Evolutionary conservation across 2,797 vertebrate genomes (phyloP).

Genomic region (Danio kyathit): DNA sequence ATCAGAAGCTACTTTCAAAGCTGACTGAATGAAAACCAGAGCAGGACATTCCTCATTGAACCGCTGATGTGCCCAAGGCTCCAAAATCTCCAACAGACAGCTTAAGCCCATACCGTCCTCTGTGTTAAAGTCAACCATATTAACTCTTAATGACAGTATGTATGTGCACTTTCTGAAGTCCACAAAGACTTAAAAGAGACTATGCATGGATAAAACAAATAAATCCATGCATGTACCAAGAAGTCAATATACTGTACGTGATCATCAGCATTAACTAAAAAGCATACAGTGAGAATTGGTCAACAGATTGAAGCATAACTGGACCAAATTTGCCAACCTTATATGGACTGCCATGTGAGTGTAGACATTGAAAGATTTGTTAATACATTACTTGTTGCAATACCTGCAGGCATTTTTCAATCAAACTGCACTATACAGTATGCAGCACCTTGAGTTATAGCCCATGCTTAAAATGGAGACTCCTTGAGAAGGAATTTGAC

Average conservation of each 20-base stretch:
- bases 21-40: constrained; percentile 61
- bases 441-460: not conserved
- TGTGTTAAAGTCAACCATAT: constrained; percentile 13
- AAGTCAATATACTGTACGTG: not conserved
- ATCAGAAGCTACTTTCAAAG: constrained; percentile 75
- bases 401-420: constrained; percentile 26
- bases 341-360: not conserved
- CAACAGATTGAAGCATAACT: not conserved
- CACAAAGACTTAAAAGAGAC: not conserved
- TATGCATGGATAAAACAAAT: too few species aligned
- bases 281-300: not conserved
- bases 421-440: constrained; percentile 1
- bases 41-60: constrained; percentile 43
- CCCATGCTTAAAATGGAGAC: constrained; percentile 41
- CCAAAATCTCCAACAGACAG: constrained; percentile 13
- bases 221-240: not conserved
- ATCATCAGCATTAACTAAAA: not conserved
- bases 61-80: not conserved
- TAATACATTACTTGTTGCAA: constrained; percentile 1
- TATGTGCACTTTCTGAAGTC: not conserved
- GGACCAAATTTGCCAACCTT: not conserved
- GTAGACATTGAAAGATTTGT: not conserved
- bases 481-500: constrained; percentile 36
- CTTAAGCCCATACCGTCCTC: not conserved
- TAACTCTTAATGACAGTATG: constrained; percentile 3